These are phyloP conservation scores for Nothoprocta perdicaria DNA, from an alignment of 2,113 vertebrate species.

Conservation along the genomic window DNA sequence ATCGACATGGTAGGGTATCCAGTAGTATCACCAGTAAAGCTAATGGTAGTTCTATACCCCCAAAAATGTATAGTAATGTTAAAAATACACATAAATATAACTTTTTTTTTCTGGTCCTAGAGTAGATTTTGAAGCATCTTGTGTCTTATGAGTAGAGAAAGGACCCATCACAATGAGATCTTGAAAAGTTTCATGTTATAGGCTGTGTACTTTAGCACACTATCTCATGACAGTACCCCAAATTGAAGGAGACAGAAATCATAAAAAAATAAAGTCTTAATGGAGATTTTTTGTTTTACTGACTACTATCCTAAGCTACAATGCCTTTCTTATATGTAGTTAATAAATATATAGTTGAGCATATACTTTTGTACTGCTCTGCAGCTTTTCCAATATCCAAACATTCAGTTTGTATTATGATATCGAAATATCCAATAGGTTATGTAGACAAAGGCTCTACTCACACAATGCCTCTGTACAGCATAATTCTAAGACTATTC, in stretches of 20 bases:
- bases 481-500: neutral
- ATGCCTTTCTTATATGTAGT: neutral
- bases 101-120: neutral
- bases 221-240: neutral
- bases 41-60: neutral
- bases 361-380: neutral
- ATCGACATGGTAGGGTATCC: neutral
- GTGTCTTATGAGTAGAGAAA: neutral
- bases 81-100: no score
- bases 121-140: neutral
- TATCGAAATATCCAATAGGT: neutral
- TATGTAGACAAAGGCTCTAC: neutral
- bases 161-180: neutral
- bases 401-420: no score
- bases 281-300: neutral
- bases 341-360: neutral
- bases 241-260: neutral
- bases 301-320: neutral
- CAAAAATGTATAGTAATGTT: no score
- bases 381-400: neutral
- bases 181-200: neutral
- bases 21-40: neutral
- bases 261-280: neutral
- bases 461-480: rapidly evolving
- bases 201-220: neutral